A percentile compares a stretch with the other conserved stretches of the same genome.
phyloP scores from a whole-genome alignment of 2,113 vertebrate genomes.

The Cheilinus undulatus region DNA sequence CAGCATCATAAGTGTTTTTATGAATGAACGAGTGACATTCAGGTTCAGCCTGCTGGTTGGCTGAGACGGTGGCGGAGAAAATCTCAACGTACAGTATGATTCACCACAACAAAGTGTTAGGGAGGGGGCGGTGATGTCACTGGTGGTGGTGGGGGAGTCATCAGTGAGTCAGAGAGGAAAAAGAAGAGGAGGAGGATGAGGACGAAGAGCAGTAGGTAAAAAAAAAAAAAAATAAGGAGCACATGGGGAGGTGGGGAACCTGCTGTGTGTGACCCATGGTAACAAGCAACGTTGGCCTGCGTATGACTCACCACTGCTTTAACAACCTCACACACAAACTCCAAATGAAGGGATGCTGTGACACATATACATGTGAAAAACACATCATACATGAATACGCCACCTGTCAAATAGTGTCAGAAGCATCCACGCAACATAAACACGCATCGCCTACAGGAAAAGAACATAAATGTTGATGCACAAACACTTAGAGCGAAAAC shows the following conservation, averaged over 20 bases:
- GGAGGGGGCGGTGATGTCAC: slow-evolving; percentile 77
- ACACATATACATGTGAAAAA: slow-evolving; percentile 28
- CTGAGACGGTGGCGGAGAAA: slow-evolving; percentile 47
- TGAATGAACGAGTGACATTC: slow-evolving; percentile 63
- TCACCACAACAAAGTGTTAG: slow-evolving; percentile 78
- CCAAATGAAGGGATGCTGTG: slow-evolving; percentile 26
- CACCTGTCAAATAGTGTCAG: slow-evolving; percentile 1
- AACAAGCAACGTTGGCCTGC: slow-evolving; percentile 66
- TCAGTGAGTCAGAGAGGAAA: slow-evolving; percentile 77
- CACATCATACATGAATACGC: not conserved
- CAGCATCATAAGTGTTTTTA: slow-evolving; percentile 29
- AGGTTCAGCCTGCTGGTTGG: slow-evolving; percentile 41
- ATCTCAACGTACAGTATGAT: slow-evolving; percentile 77
- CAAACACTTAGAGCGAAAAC: not conserved
- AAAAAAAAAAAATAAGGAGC: slow-evolving; percentile 29
- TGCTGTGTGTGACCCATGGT: slow-evolving; percentile 78
- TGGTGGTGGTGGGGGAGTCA: slow-evolving; percentile 71
- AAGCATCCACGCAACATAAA: slow-evolving; percentile 17
- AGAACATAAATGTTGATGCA: not conserved
- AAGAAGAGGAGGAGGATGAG: slow-evolving; percentile 57
- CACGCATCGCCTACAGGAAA: not conserved
- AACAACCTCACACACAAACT: slow-evolving; percentile 54
- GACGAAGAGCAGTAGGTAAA: slow-evolving; percentile 56
- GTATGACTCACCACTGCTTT: slow-evolving; percentile 79
- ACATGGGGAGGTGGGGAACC: slow-evolving; percentile 72